Percentiles rank a stretch among this genome's conserved stretches.
Evolutionary conservation across 2,113 vertebrate genomes (phyloP).

Genomic region (Excalfactoria chinensis): DNA sequence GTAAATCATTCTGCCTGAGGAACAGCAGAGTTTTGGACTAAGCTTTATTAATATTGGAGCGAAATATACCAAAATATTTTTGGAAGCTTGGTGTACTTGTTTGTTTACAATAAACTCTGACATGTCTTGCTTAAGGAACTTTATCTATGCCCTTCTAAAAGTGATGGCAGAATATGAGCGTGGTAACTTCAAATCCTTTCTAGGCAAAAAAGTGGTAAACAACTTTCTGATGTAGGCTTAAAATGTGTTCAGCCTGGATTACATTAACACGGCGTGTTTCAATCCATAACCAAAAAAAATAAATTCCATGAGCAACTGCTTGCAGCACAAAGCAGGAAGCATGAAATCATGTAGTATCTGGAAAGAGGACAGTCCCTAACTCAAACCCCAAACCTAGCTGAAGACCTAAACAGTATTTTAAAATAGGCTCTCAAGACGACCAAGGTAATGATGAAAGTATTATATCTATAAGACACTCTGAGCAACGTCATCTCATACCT

Average conservation of each 20-base stretch:
- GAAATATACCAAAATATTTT: slow-evolving; percentile 43
- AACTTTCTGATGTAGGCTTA: neutral
- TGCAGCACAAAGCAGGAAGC: neutral
- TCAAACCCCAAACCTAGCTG: neutral
- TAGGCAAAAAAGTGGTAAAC: neutral
- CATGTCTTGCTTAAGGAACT: slow-evolving; percentile 24
- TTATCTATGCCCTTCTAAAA: neutral
- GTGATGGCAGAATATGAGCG: neutral
- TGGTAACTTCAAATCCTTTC: neutral
- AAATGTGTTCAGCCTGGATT: neutral
- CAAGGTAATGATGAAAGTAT: neutral
- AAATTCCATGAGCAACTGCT: neutral
- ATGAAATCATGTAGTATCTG: neutral
- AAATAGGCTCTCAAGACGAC: neutral
- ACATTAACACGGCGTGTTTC: neutral
- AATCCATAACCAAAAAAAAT: neutral
- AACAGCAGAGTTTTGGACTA: slow-evolving; percentile 35
- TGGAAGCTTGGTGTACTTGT: slow-evolving; percentile 16
- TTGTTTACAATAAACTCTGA: slow-evolving; percentile 66
- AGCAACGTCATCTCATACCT: neutral
- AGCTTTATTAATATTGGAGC: neutral
- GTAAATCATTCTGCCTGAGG: neutral
- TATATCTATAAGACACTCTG: neutral
- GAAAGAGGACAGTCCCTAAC: neutral
- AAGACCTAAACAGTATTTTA: neutral